phyloP scores from a whole-genome alignment of 2,797 vertebrate species.

The Schizopygopsis malacanthus region DNA sequence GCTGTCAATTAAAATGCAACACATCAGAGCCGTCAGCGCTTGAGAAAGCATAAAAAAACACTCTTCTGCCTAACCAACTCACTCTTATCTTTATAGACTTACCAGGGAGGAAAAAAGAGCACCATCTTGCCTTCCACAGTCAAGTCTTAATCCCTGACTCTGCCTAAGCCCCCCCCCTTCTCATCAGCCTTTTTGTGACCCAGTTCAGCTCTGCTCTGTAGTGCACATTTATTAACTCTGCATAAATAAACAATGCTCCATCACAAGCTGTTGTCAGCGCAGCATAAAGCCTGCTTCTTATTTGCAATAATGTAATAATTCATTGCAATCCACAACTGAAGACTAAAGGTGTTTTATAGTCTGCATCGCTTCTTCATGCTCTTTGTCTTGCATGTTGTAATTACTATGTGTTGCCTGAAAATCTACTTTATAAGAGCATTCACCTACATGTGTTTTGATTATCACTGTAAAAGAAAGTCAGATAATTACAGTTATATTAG shows the following conservation, averaged over 20 bases:
- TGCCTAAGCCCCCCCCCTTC: neutral
- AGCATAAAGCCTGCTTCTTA: slow-evolving; percentile 12
- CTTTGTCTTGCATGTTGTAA: neutral
- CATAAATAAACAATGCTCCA: slow-evolving; percentile 58
- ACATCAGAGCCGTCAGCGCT: slow-evolving; percentile 12
- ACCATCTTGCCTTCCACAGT: slow-evolving; percentile 43
- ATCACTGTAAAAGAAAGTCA: neutral
- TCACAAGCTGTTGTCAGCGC: slow-evolving; percentile 36
- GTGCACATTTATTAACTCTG: slow-evolving; percentile 57
- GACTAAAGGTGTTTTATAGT: neutral
- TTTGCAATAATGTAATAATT: slow-evolving; percentile 9
- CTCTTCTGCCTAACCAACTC: neutral
- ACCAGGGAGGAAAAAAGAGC: slow-evolving; percentile 16
- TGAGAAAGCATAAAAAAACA: neutral
- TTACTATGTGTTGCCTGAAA: neutral
- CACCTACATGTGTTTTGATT: neutral
- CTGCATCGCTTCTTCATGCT: neutral
- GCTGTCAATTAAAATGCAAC: slow-evolving; percentile 36
- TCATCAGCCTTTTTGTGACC: slow-evolving; percentile 56
- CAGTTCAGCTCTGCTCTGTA: slow-evolving; percentile 52
- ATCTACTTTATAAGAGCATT: slow-evolving; percentile 17
- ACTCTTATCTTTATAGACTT: slow-evolving; percentile 3
- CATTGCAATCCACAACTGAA: slow-evolving; percentile 6
- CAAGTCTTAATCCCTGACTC: slow-evolving; percentile 47
- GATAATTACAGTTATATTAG: neutral